These are phyloP conservation scores for Formica exsecta DNA, from an alignment of 1,140 invertebrate genomes.

Conservation along the genomic window DNA sequence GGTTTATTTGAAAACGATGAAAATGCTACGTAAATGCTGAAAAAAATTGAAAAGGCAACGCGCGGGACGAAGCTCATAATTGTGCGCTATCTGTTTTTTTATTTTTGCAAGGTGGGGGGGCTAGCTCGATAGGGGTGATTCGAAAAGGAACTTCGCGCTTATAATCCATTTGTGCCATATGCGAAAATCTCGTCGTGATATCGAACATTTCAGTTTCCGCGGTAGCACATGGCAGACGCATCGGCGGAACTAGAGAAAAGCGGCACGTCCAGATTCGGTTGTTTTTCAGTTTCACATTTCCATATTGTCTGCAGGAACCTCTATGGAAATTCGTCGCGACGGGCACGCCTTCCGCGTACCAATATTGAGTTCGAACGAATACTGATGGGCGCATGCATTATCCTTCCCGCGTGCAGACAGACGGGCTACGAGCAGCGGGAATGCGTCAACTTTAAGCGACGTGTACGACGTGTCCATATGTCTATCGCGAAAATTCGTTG, in stretches of 20 bases:
- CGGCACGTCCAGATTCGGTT: slow-evolving; percentile 72
- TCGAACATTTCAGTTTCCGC: slow-evolving; percentile 67
- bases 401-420: slow-evolving; percentile 71
- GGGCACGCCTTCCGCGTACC: slow-evolving; percentile 77
- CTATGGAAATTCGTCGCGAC: slow-evolving; percentile 79
- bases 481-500: slow-evolving; percentile 21
- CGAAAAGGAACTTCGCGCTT: background rate
- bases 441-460: slow-evolving; percentile 46
- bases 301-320: slow-evolving; percentile 79
- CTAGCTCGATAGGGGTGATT: no score
- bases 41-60: background rate
- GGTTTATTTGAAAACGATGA: slow-evolving; percentile 67
- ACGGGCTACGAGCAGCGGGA: slow-evolving; percentile 52
- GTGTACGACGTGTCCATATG: slow-evolving; percentile 37
- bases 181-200: slow-evolving; percentile 60
- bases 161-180: slow-evolving; percentile 49
- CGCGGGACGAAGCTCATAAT: background rate
- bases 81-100: no score
- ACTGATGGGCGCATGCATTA: slow-evolving; percentile 80
- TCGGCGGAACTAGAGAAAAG: slow-evolving; percentile 30
- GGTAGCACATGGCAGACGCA: slow-evolving; percentile 55
- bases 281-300: slow-evolving; percentile 81
- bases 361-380: slow-evolving; percentile 82
- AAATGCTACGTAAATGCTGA: background rate
- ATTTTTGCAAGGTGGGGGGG: no score